Percentiles rank a stretch among this genome's conserved stretches.
Conservation (phyloP, 2,113 vertebrate genomes). For the Gambusia holbrooki region DNA sequence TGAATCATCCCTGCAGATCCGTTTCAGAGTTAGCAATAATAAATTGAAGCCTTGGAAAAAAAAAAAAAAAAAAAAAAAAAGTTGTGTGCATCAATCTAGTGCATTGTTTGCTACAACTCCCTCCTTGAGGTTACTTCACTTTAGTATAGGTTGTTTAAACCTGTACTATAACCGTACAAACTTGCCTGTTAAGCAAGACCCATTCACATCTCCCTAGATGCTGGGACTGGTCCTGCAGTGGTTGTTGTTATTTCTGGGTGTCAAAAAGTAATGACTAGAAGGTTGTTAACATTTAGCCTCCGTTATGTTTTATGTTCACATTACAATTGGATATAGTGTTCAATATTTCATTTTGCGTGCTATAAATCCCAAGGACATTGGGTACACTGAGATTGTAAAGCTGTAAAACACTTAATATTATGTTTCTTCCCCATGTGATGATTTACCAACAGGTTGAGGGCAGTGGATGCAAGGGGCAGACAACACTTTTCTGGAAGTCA, state of each 20-base stretch:
- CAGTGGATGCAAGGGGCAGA: too few relatives aligned
- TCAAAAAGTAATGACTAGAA: slow-evolving; percentile 21
- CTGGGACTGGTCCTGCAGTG: background rate
- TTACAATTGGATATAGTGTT: slow-evolving; percentile 27
- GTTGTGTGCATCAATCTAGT: slow-evolving; percentile 20
- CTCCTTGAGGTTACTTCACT: background rate
- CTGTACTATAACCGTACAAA: slow-evolving; percentile 5
- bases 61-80: slow-evolving; percentile 2
- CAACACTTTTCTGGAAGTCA: too few relatives aligned
- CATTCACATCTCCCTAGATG: background rate
- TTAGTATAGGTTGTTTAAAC: slow-evolving; percentile 13
- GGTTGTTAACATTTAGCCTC: slow-evolving; percentile 46
- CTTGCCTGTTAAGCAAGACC: slow-evolving; percentile 19
- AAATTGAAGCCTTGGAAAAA: slow-evolving; percentile 43
- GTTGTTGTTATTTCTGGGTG: slow-evolving; percentile 31
- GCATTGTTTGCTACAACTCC: slow-evolving; percentile 25
- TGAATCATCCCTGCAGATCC: slow-evolving; percentile 61
- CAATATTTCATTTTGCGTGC: background rate
- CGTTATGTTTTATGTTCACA: slow-evolving; percentile 36
- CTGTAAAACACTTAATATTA: slow-evolving; percentile 35
- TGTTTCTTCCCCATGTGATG: background rate
- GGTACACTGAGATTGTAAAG: slow-evolving; percentile 23
- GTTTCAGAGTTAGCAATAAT: slow-evolving; percentile 55
- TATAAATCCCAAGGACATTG: slow-evolving; percentile 49
- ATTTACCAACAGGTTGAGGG: too few relatives aligned